Evolutionary conservation across 2,797 vertebrate species (phyloP), one percentile per base, ranked within the genome.

Genomic region (Steatocranus sp.): DNA sequence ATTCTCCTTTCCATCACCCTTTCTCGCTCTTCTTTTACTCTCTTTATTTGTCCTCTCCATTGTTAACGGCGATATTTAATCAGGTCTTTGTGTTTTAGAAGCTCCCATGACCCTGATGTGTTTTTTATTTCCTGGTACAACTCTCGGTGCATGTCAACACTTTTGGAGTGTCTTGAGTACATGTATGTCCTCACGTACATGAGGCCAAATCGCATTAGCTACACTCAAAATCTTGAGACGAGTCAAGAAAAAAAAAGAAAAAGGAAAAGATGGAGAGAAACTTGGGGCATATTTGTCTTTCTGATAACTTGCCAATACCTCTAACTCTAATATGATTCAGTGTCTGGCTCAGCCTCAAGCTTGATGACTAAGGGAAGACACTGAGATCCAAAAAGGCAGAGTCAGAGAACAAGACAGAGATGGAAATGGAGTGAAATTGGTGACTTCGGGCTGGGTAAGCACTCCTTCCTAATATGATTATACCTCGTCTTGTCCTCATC

Each of bases 381-480:
- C 79, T n/a, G 14, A 82, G 54, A 87, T 77, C 88, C 79, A 82
- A 88, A 61, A 91, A 83, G 84, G 90, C 81, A 17, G 50, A 87
- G 85, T 77, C 78, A 84, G 86, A 76, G 75, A 82, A 77, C 10
- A 12, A 84, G 78, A 83, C 8, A 32, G 76, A 80, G 79, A 88
- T 75, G 79, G 79, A 86, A 87, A 86, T 73, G 81, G 81, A 88
- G 84, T 80, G 85, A 75, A 79, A 66, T 68, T 91, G 90, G 91
- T 76, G 41, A 84, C 80, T 81, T 77, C 1, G 61, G 61, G 70
- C 70, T 4, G 83, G 74, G 56, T 63, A 34, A 81, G 68, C 41
- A 10, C 75, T 79, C 54, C 49, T 49, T 83, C 41, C 84, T 89
- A 91, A 94, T 88, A 80, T 83, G 83, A 90, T 91, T 93, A 93